Evolutionary conservation across 2,888 invertebrate genomes (phyloP), one percentile per base, ranked within the genome.

Genomic region (Frankliniella fusca): DNA sequence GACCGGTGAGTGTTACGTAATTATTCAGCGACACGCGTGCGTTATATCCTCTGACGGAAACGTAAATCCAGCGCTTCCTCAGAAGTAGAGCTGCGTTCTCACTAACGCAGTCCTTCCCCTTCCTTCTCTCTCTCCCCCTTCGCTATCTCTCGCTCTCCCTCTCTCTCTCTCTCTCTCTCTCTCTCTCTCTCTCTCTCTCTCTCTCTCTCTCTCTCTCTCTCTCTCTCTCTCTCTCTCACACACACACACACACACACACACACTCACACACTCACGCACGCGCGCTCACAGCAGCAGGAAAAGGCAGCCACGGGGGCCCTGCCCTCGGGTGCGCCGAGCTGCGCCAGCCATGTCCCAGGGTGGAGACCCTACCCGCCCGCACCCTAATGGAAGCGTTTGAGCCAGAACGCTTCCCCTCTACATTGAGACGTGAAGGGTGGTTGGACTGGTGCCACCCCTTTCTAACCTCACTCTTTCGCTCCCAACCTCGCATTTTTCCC

Each of bases 371-470:
- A n/a, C 61, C 18, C 61, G 1, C 70, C n/a, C 70, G 70, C 27
- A 76, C 70, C 70, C 70, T 76, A 76, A 76, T 76, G 70, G 70
- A 76, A 27, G 70, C 70, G 70, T 76, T 76, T 23, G 70, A 23
- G 54, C 54, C 54, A 76, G 70, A 11, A 27, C 5, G 70, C 27
- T 76, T 76, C 70, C 70, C 70, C 70, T 7, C n/a, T 23, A 70
- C 70, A 76, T 76, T 23, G 70, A 76, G 70, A 23, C 70, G 70
- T 76, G 27, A 23, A 23, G 70, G 70, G 70, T 9, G 70, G 70
- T 76, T 76, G 70, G 70, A 76, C 70, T 76, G 23, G 70, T 76
- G 70, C 70, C 70, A 76, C 27, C 70, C 70, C 27, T 27, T 54
- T 20, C 54, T 54, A 15, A 54, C 54, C 18, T 54, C 20, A 20